Conservation (phyloP, 2,888 invertebrate genomes). For the Cenopis cana region DNA sequence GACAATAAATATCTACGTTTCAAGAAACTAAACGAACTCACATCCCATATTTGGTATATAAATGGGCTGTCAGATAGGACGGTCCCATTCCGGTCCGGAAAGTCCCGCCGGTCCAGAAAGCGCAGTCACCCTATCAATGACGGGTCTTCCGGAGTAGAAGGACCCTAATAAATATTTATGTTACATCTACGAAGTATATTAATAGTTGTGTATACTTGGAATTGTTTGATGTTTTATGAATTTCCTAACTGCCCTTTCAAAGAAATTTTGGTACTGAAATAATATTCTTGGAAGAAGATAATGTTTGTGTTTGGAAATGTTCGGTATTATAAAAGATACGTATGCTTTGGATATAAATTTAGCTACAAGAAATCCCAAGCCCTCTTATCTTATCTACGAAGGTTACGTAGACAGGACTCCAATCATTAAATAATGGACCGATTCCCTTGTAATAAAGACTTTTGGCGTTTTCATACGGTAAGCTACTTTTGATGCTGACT, state of each 20-base stretch:
- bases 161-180: slow-evolving; percentile 78
- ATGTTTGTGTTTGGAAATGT: background rate
- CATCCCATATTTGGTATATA: slow-evolving; percentile 38
- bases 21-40: slow-evolving; percentile 39
- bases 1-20: slow-evolving; percentile 34
- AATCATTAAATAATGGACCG: no score
- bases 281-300: background rate
- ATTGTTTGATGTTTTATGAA: slow-evolving; percentile 40
- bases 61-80: slow-evolving; percentile 39
- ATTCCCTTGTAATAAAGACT: no score
- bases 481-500: no score
- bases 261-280: slow-evolving; percentile 13
- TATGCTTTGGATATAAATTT: background rate
- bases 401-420: no score
- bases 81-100: slow-evolving; percentile 35
- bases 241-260: slow-evolving; percentile 30
- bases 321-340: background rate
- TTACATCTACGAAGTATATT: slow-evolving; percentile 50
- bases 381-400: no score
- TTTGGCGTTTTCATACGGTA: no score
- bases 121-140: slow-evolving; percentile 51
- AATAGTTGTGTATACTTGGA: slow-evolving; percentile 36
- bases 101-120: slow-evolving; percentile 27
- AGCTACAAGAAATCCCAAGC: no score
- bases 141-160: slow-evolving; percentile 55